Conservation (phyloP, 1,140 invertebrate genomes). For the Ctenoplectra terminalis region DNA sequence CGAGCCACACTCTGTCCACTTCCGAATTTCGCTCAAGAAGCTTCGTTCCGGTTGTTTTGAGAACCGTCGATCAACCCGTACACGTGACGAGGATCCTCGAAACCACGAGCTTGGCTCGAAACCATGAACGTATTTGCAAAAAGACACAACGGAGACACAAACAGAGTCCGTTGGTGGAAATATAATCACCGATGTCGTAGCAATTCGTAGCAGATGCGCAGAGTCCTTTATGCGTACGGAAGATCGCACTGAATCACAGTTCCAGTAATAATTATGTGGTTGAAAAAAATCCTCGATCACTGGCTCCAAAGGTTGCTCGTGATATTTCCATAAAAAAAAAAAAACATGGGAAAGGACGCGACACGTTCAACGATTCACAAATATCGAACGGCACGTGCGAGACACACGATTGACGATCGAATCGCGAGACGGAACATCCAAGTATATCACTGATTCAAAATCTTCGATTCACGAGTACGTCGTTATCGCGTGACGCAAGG, state of each 20-base stretch:
- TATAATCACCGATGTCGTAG: not conserved
- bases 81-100: not conserved
- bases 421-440: not conserved
- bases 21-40: not conserved
- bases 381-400: not conserved
- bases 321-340: not conserved
- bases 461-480: not conserved
- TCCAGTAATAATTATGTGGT: too few relatives aligned
- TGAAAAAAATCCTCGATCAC: not conserved
- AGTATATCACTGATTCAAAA: slow-evolving; percentile 1
- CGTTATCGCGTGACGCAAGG: not conserved
- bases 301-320: not conserved
- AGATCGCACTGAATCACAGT: not conserved
- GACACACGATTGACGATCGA: slow-evolving; percentile 32
- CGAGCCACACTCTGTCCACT: slow-evolving; percentile 1
- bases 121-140: too few relatives aligned
- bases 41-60: not conserved
- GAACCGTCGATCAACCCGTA: not conserved
- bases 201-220: not conserved
- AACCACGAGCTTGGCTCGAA: not conserved
- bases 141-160: too few relatives aligned
- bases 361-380: not conserved
- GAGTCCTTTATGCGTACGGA: not conserved
- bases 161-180: not conserved
- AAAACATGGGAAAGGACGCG: not conserved